Percentiles rank a stretch among this genome's conserved stretches.
Conservation (phyloP, 2,888 invertebrate species). For the Uloborus plumipes region DNA sequence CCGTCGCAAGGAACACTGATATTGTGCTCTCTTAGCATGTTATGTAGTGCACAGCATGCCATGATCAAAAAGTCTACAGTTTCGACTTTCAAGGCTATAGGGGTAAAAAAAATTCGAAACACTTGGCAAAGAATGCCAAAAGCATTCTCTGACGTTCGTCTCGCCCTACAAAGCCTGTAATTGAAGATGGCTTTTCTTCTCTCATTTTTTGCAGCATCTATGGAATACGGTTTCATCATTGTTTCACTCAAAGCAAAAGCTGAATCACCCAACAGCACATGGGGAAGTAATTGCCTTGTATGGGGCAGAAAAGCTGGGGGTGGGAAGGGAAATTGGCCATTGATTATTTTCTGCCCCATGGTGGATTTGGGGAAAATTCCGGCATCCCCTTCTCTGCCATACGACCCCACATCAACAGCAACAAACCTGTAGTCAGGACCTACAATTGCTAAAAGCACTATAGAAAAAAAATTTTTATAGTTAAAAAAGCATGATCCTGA, state of each 20-base stretch:
- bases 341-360: constrained; percentile 8
- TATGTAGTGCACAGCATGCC: neutral
- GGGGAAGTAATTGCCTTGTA: neutral
- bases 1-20: too few species aligned
- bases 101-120: constrained; percentile 13
- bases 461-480: neutral
- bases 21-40: neutral
- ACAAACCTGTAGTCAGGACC: constrained; percentile 34
- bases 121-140: constrained; percentile 17
- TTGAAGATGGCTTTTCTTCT: constrained; percentile 16
- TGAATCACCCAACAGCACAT: constrained; percentile 32
- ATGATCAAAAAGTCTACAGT: neutral
- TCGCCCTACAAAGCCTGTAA: constrained; percentile 18
- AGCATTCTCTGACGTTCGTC: constrained; percentile 19
- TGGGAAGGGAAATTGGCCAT: neutral
- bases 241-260: constrained; percentile 18
- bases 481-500: neutral
- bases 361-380: constrained; percentile 40
- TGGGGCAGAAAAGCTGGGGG: neutral
- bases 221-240: constrained; percentile 17
- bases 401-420: constrained; percentile 66
- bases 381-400: too few species aligned
- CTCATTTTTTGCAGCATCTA: neutral
- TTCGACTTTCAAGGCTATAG: constrained; percentile 3
- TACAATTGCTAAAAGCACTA: neutral